Percentiles rank a stretch among this genome's conserved stretches.
These are phyloP conservation scores for Tragelaphus strepsiceros DNA, from an alignment of 2,113 vertebrate species.

Conservation along the genomic window DNA sequence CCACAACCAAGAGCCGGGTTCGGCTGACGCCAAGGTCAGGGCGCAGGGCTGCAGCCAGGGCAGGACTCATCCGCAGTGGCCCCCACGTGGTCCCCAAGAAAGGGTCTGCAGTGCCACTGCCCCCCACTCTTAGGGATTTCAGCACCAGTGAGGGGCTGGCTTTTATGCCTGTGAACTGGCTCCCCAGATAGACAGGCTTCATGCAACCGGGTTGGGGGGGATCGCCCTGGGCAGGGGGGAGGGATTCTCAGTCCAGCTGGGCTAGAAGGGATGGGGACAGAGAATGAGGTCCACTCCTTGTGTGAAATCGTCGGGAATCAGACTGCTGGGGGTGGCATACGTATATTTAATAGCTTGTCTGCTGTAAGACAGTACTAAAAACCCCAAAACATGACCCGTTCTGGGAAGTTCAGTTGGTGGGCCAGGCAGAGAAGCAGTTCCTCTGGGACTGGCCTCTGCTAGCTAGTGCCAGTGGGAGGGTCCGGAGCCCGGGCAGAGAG, in stretches of 20 bases:
- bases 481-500: neutral
- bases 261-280: neutral
- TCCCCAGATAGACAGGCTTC: neutral
- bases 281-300: fast-evolving
- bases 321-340: fast-evolving
- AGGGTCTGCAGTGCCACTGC: neutral
- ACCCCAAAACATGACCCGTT: neutral
- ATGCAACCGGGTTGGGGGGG: fast-evolving
- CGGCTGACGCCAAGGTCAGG: neutral
- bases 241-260: neutral
- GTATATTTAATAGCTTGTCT: fast-evolving
- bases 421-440: neutral
- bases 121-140: neutral
- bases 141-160: neutral
- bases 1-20: no score
- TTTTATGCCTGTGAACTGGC: fast-evolving
- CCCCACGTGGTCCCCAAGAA: neutral
- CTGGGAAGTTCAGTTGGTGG: fast-evolving
- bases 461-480: neutral
- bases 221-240: neutral
- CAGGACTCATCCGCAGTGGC: neutral
- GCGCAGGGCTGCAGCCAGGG: neutral
- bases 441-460: neutral
- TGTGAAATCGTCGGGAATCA: fast-evolving
- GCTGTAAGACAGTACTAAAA: neutral